Evolutionary conservation across 2,113 vertebrate genomes (phyloP), one percentile per base, ranked within the genome.

Genomic region (Mastomys coucha): DNA sequence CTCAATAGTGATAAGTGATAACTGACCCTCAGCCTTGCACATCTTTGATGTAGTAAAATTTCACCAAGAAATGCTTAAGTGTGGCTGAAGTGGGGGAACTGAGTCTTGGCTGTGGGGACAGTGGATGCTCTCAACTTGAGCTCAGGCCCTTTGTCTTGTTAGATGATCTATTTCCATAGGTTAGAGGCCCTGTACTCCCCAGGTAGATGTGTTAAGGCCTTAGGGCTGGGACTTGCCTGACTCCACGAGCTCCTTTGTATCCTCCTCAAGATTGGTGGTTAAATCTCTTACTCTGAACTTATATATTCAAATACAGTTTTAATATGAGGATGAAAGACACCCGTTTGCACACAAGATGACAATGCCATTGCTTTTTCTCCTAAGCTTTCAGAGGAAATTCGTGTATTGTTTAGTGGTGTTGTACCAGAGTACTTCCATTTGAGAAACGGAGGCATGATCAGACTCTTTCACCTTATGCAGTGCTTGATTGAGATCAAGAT

Each of bases 201-300:
- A 33, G 69, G 31, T 26, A 85, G 89, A 22, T 36, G n/a, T 36
- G 7, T 2, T 20, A 33, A 45, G n/a, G 84, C 13, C 13, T 1
- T 3, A 19, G 2, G 16, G 5, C 58, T 73, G 39, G 24, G 19
- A 16, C 16, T 14, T 39, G 67, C 42, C 31, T 84, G 49, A 12
- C 31, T n/a, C 1, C 24, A 36, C 4, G 11, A 0, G 1, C 22
- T 36, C 2, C 56, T 80, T 22, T 73, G 28, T 5, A 24, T 65
- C 82, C 60, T 91, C 11, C 56, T 94, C 33, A 24, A 20, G 67
- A 45, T 24, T 82, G 20, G 60, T 56, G n/a, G n/a, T 20, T 58
- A 90, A 92, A 26, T 51, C n/a, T 84, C 20, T 88, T 72, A 67
- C 56, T 67, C 33, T 26, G 56, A 95, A 89, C 92, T 94, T 94